phyloP scores from a whole-genome alignment of 2,888 invertebrate genomes.

The Lepas anatifera region DNA sequence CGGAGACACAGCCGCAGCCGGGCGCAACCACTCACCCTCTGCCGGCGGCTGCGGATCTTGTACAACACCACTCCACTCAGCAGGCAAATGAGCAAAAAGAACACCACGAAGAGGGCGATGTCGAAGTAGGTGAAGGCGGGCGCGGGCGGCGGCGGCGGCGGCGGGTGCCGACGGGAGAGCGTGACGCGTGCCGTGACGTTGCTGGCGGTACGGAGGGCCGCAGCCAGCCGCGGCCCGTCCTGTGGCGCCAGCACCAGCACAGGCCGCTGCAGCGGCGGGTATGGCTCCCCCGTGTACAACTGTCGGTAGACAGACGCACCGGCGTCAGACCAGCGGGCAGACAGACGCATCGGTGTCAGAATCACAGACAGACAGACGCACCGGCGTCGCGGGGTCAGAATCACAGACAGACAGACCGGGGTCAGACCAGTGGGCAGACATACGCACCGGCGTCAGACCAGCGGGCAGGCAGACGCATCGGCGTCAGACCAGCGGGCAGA shows the following conservation, averaged over 20 bases:
- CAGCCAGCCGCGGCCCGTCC: not conserved
- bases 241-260: not conserved
- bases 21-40: not conserved
- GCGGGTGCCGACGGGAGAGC: not conserved
- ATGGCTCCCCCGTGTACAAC: not conserved
- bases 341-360: too few species aligned
- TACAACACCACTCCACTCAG: slow-evolving; percentile 23
- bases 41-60: slow-evolving; percentile 22
- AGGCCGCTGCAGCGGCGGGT: not conserved
- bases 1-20: too few species aligned
- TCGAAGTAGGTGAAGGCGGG: slow-evolving; percentile 20
- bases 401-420: too few species aligned
- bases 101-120: slow-evolving; percentile 22
- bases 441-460: too few species aligned
- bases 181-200: not conserved
- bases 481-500: too few species aligned
- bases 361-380: too few species aligned
- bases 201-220: not conserved
- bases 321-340: too few species aligned
- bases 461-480: too few species aligned
- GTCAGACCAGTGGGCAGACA: too few species aligned
- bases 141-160: slow-evolving; percentile 1
- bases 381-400: too few species aligned
- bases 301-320: too few species aligned
- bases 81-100: slow-evolving; percentile 22